Conservation (phyloP, 2,797 vertebrate species). For the Echiichthys vipera region DNA sequence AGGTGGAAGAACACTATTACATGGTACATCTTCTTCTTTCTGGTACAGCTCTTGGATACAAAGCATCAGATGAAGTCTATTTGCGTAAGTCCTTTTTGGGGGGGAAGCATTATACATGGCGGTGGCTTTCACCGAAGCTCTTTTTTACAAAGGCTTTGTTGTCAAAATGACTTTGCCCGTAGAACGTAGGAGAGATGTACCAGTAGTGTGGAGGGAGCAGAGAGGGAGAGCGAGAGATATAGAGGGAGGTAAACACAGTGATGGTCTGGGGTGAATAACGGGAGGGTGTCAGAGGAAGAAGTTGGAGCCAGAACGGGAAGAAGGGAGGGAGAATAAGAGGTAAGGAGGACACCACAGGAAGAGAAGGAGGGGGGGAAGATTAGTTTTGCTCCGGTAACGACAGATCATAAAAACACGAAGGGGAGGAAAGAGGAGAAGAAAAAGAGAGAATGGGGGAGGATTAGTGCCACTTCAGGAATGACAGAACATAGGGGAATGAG, state of each 20-base stretch:
- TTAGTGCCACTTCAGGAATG: constrained; percentile 85
- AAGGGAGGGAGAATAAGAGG: constrained; percentile 24
- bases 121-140: constrained; percentile 40
- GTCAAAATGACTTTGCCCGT: constrained; percentile 54
- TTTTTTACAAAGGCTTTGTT: constrained; percentile 45
- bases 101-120: constrained; percentile 52
- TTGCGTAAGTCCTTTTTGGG: constrained; percentile 61
- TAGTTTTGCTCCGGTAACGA: constrained; percentile 85
- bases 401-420: constrained; percentile 84
- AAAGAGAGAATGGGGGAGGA: constrained; percentile 75
- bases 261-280: constrained; percentile 71
- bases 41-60: constrained; percentile 51
- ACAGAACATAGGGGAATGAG: constrained; percentile 70
- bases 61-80: constrained; percentile 75
- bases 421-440: constrained; percentile 78
- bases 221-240: too few relatives aligned
- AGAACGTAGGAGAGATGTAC: constrained; percentile 39
- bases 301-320: constrained; percentile 31
- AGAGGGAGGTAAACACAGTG: constrained; percentile 71
- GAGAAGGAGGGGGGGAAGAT: constrained; percentile 64
- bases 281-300: constrained; percentile 56
- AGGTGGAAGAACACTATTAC: constrained; percentile 63
- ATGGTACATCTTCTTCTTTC: constrained; percentile 62
- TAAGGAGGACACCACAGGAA: background rate
- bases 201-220: constrained; percentile 14